Evolutionary conservation across 1,140 invertebrate species (phyloP), one percentile per base, ranked within the genome.

Genomic region (Meloidogyne chitwoodi): DNA sequence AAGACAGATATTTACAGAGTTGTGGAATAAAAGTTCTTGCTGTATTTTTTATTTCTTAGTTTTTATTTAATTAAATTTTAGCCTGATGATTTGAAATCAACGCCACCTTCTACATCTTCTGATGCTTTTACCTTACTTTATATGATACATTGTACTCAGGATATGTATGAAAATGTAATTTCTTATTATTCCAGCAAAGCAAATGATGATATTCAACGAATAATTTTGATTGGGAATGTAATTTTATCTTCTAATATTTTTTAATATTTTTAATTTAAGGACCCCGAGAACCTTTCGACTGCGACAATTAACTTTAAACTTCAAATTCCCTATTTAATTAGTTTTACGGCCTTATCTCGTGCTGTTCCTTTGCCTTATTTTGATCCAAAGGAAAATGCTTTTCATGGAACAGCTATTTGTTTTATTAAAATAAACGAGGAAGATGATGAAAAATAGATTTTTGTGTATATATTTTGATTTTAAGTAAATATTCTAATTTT

Each of bases 81-180:
- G 68, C 19, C 68, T 19, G 68, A 70, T 31, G n/a, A 70, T 22
- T 29, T 70, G 29, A 8, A 8, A 27, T 48, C 68, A 14, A 29
- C 19, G 0, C 68, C 68, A 6, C 38, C 38, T 41, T 26, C 56
- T 41, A 61, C 61, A 56, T 16, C 26, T n/a, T 16, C n/a, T n/a
- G 8, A 44, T 27, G 19, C 10, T 1, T 70, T n/a, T 61, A 74
- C 71, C 8, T 48, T 74, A 1, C 71, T 74, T 29, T 74, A 26
- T 34, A 74, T 74, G 71, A 63, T 68, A 14, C 71, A 74, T 68
- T 74, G 71, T 38, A 24, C 27, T 8, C 4, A 24, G 10, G 19
- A 71, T 48, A 74, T 74, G 71, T 74, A 74, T 56, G 71, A 74
- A 62, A 74, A 71, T 38, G 31, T 71, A 16, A 64, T 74, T 68